Conservation (phyloP, 2,113 vertebrate genomes). For the Toxotes jaculatrix region DNA sequence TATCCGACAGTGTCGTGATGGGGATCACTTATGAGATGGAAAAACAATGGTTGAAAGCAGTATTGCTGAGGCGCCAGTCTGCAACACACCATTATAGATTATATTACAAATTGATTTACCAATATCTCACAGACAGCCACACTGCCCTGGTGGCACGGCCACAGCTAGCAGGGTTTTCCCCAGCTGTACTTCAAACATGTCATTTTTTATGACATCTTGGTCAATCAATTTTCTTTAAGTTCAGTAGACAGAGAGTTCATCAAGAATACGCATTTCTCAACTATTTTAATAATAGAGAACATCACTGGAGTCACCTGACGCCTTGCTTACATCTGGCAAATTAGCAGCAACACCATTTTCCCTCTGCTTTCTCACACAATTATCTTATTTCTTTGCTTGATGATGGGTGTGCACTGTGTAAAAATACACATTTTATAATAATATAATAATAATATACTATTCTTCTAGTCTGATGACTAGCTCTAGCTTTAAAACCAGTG, state of each 20-base stretch:
- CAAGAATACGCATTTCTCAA: neutral
- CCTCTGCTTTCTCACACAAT: neutral
- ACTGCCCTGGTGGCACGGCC: neutral
- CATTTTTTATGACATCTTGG: too few species aligned
- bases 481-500: neutral
- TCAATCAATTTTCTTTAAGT: too few species aligned
- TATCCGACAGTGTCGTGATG: conserved; percentile 1
- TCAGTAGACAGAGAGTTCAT: too few species aligned
- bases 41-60: neutral
- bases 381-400: neutral
- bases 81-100: neutral
- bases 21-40: neutral
- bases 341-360: neutral
- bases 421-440: conserved; percentile 30
- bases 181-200: too few species aligned
- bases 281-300: neutral
- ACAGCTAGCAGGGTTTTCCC: too few species aligned
- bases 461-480: conserved; percentile 6
- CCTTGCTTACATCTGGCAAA: conserved; percentile 1
- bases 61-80: neutral
- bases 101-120: neutral
- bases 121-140: neutral
- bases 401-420: neutral
- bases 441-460: neutral
- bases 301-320: neutral